Conservation (phyloP, 2,113 vertebrate species). For the Numida meleagris region DNA sequence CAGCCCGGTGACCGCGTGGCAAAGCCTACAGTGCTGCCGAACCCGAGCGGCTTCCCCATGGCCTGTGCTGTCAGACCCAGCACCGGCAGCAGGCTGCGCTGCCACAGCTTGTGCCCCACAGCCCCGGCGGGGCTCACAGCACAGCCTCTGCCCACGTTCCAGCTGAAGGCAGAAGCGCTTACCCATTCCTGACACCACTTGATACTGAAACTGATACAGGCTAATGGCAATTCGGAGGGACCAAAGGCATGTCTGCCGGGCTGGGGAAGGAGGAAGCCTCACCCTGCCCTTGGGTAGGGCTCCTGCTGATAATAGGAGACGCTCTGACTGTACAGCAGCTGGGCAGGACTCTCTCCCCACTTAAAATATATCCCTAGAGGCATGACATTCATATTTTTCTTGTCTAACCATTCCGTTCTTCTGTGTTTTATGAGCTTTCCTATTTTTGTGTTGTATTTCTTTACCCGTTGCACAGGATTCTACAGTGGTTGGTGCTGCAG, state of each 20-base stretch:
- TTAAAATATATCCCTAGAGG: not conserved
- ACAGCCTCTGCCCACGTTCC: not conserved
- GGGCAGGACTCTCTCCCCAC: not conserved
- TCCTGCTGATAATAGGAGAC: not conserved
- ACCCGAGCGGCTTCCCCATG: not conserved
- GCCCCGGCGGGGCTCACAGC: not conserved
- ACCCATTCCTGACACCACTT: not conserved
- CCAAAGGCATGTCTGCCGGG: fast-evolving
- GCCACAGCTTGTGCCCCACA: not conserved
- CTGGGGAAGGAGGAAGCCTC: not conserved
- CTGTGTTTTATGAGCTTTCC: not conserved
- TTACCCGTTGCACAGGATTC: not conserved
- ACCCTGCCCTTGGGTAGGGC: not conserved
- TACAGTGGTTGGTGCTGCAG: not conserved
- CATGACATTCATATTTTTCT: not conserved
- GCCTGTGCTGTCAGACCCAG: not conserved
- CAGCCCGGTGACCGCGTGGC: fast-evolving
- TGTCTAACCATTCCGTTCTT: not conserved
- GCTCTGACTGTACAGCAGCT: not conserved
- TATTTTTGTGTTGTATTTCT: not conserved
- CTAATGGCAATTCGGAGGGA: not conserved
- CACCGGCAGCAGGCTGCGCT: too few species aligned
- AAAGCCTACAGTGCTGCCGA: not conserved
- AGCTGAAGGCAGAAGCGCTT: not conserved
- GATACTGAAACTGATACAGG: fast-evolving